Conservation (phyloP, 2,888 invertebrate species). For the Homarus gammarus region DNA sequence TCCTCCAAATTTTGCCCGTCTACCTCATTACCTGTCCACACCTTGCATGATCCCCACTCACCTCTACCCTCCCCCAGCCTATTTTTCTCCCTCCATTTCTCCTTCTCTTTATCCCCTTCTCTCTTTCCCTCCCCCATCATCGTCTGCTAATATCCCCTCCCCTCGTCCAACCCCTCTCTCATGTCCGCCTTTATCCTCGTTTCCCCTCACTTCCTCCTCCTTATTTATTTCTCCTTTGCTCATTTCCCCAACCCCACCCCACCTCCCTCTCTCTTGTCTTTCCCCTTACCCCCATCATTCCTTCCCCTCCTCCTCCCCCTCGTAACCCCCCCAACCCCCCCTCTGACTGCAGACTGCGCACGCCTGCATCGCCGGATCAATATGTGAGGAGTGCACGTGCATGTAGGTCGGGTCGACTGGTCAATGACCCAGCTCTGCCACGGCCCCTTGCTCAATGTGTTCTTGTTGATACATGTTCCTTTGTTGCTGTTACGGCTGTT, state of each 20-base stretch:
- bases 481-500: background rate
- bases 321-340: background rate
- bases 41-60: too few relatives aligned
- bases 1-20: background rate
- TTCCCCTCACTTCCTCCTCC: background rate
- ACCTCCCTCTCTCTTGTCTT: background rate
- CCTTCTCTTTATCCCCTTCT: background rate
- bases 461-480: slow-evolving; percentile 12
- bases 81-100: background rate
- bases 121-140: background rate
- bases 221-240: background rate
- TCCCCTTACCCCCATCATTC: background rate
- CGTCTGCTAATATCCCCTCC: too few relatives aligned
- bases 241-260: background rate
- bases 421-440: slow-evolving; percentile 33
- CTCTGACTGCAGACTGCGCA: slow-evolving; percentile 33
- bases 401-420: slow-evolving; percentile 53
- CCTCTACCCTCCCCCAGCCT: too few relatives aligned
- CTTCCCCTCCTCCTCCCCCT: background rate
- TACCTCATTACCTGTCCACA: too few relatives aligned
- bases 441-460: background rate
- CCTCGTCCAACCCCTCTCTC: background rate
- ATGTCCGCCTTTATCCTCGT: background rate
- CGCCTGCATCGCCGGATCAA: slow-evolving; percentile 30
- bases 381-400: slow-evolving; percentile 28